Evolutionary conservation across 2,888 invertebrate genomes (phyloP), one percentile per base, ranked within the genome.

Genomic region (Mayetiola destructor): DNA sequence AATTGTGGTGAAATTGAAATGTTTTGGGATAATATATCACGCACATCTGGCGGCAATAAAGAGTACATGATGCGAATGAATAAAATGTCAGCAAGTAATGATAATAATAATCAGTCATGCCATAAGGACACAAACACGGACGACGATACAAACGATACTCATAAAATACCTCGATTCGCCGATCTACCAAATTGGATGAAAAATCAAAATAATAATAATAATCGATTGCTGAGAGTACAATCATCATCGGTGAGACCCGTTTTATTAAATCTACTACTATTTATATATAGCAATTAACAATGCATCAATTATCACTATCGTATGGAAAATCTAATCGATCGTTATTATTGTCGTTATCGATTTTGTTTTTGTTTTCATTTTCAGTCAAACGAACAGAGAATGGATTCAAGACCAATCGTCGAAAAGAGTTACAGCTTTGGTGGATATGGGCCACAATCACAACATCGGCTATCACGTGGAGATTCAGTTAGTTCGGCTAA

Each of bases 391-490:
- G 53, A 53, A 18, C 5, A 9, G 8, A 29, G 32, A 10, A 2
- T 14, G 9, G 53, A 53, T 53, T 16, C 30, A 18, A 3, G 75
- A 65, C 78, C 69, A 65, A 79, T 80, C 16, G 82, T 85, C 48
- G 83, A 85, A 53, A 88, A 88, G 70, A 88, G 90, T 56, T 89
- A 88, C 74, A 91, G 89, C 71, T 93, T 92, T 66, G 89, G 88
- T 12, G 91, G 88, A 2, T 88, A 88, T 67, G 29, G 72, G 74
- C 66, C 66, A 55, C 36, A 20, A 55, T 21, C 55, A 14, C 54
- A 54, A 20, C 4, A 20, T 32, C 73, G 74, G 64, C 71, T 76
- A 62, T 73, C 77, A 23, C 76, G 82, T 32, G 81, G 80, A 9
- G 84, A 84, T 64, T 81, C 81, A 63, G 76, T 79, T 37, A 75